These are phyloP conservation scores for Temnothorax unifasciatus DNA, from an alignment of 2,888 invertebrate genomes.

Conservation along the genomic window DNA sequence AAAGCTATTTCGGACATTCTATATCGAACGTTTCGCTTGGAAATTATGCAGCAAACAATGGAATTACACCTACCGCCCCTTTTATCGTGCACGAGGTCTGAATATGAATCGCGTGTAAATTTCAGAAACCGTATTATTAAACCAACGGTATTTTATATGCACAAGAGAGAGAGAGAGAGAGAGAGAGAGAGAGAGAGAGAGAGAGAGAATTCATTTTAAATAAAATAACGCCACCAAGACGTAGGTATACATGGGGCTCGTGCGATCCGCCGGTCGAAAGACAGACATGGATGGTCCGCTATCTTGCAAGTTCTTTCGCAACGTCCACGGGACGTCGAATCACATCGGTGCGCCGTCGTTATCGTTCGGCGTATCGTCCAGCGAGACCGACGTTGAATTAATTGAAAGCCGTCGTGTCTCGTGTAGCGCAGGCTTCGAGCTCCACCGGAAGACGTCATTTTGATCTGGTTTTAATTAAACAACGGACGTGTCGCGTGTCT, in stretches of 20 bases:
- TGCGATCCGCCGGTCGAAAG: neutral
- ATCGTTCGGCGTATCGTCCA: conserved; percentile 45
- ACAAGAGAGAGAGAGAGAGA: neutral
- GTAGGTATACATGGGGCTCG: too few relatives aligned
- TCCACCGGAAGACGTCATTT: conserved; percentile 61
- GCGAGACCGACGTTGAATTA: conserved; percentile 71
- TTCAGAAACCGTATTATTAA: conserved; percentile 24
- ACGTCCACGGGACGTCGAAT: conserved; percentile 27
- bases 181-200: neutral
- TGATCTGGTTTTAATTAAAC: conserved; percentile 73
- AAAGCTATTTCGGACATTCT: conserved; percentile 4
- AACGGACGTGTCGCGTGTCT: conserved; percentile 53
- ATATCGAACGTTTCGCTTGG: neutral
- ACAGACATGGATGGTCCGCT: neutral
- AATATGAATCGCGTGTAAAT: conserved; percentile 14
- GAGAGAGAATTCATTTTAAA: neutral
- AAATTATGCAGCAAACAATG: conserved; percentile 36
- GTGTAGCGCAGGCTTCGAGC: conserved; percentile 42
- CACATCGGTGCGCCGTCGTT: conserved; percentile 15
- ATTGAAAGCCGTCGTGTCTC: conserved; percentile 74
- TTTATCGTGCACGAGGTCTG: neutral
- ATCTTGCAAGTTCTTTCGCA: conserved; percentile 40
- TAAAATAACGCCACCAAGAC: conserved; percentile 17
- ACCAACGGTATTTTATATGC: conserved; percentile 19
- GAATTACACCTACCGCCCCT: neutral